A percentile compares a stretch with the other conserved stretches of the same genome.
Conservation (phyloP, 2,888 invertebrate species). For the Drosophila ustulata region DNA sequence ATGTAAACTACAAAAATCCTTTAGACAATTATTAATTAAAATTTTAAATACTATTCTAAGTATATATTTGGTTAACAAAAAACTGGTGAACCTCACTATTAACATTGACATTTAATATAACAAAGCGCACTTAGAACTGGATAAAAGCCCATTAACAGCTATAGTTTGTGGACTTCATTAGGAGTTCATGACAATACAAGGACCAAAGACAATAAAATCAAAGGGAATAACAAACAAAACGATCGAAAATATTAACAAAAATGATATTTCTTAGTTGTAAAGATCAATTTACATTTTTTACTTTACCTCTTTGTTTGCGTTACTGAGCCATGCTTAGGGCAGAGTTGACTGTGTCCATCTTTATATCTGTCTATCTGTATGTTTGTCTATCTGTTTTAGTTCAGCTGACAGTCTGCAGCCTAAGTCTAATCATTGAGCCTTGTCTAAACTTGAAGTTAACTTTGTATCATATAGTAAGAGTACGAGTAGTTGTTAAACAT, state of each 20-base stretch:
- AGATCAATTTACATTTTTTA: slow-evolving; percentile 14
- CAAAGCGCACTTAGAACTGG: slow-evolving; percentile 20
- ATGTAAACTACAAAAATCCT: background rate
- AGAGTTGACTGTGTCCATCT: slow-evolving; percentile 8
- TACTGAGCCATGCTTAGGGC: slow-evolving; percentile 29
- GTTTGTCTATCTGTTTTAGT: slow-evolving; percentile 2
- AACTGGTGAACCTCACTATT: slow-evolving; percentile 12
- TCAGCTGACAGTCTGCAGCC: slow-evolving; percentile 12
- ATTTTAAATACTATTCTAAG: slow-evolving; percentile 7
- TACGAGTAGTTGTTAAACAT: slow-evolving; percentile 37
- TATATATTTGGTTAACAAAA: slow-evolving; percentile 20
- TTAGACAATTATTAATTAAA: background rate
- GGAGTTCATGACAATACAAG: slow-evolving; percentile 32
- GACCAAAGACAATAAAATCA: slow-evolving; percentile 14
- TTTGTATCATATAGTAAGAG: slow-evolving; percentile 23
- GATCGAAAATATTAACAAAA: background rate
- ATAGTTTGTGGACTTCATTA: slow-evolving; percentile 17
- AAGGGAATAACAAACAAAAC: slow-evolving; percentile 17
- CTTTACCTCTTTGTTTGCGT: slow-evolving; percentile 47
- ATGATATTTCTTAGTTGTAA: background rate
- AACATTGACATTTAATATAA: slow-evolving; percentile 28
- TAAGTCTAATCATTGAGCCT: slow-evolving; percentile 49
- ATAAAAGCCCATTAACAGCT: slow-evolving; percentile 27
- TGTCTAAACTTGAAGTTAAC: slow-evolving; percentile 36
- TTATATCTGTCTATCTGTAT: slow-evolving; percentile 6